A percentile compares a stretch with the other conserved stretches of the same genome.
phyloP scores from a whole-genome alignment of 2,888 invertebrate species.

The Carabus problematicus region DNA sequence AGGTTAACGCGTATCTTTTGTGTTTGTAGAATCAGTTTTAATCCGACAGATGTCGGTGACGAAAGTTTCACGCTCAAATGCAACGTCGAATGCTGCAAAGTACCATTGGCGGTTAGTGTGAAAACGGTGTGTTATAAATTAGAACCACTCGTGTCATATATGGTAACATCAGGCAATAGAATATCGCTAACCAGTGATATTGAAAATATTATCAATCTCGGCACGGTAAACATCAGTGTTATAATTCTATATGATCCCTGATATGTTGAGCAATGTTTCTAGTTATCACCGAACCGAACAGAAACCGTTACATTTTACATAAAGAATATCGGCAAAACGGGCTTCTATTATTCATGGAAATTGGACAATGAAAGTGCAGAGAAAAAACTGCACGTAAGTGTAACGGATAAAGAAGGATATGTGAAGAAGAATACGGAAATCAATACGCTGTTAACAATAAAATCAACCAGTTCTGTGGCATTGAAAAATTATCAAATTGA shows the following conservation, averaged over 20 bases:
- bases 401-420: conserved; percentile 47
- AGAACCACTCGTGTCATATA: conserved; percentile 62
- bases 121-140: conserved; percentile 64
- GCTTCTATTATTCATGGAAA: conserved; percentile 56
- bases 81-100: conserved; percentile 62
- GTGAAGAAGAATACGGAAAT: conserved; percentile 43
- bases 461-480: conserved; percentile 43
- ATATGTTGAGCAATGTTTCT: conserved; percentile 34
- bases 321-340: conserved; percentile 54
- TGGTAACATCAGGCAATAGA: conserved; percentile 48
- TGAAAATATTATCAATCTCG: conserved; percentile 56
- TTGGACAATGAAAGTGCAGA: conserved; percentile 49
- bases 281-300: conserved; percentile 52
- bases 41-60: conserved; percentile 64
- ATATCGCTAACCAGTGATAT: conserved; percentile 49
- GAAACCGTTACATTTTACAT: conserved; percentile 52
- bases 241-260: background rate
- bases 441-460: conserved; percentile 32
- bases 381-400: conserved; percentile 45
- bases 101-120: conserved; percentile 62
- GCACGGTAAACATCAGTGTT: conserved; percentile 52
- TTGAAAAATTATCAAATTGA: conserved; percentile 44
- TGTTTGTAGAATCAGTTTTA: conserved; percentile 63
- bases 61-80: conserved; percentile 66
- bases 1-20: too few relatives aligned